Evolutionary conservation across 2,113 vertebrate species (phyloP), one percentile per base, ranked within the genome.

Genomic region (Nesoenas mayeri): DNA sequence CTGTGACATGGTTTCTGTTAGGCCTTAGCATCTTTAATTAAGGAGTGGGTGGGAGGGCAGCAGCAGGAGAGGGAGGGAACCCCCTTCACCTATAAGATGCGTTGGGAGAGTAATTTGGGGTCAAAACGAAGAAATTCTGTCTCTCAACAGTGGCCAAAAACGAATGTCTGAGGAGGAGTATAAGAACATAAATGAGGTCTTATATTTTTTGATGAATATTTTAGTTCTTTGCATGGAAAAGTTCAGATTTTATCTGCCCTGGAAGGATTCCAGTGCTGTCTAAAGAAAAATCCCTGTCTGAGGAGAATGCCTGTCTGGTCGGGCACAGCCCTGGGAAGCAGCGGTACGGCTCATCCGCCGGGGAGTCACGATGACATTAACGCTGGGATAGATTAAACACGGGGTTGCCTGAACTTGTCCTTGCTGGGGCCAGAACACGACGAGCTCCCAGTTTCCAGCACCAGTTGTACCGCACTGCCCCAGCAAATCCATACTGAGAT

Each of bases 201-300:
- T 79, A 24, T 21, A 61, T 31, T 66, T 47, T 94, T 84, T 92
- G 36, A 93, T 91, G 93, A 85, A 20, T 61, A 74, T 94, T 93
- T 79, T 85, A 84, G 54, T 58, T 54, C 84, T 88, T 88, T 88
- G 67, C 50, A 29, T 82, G 70, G 62, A 92, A 92, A 51, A 77
- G 62, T 3, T n/a, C 24, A 93, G 91, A 96, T 95, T 92, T 95
- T 97, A 92, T 97, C 91, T 93, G 12, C 12, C 32, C 42, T 89
- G 93, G 93, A 95, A 92, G 28, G 57, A 60, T 86, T 89, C 90
- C 92, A 93, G 84, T 6, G 48, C 65, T 87, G 77, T 66, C 29
- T 78, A 73, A 91, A 89, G 91, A 50, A 80, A 88, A 54, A 77
- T 79, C 13, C 1, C 48, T 44, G 57, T 75, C 84, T 95, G 61